Percentiles rank a stretch among this genome's conserved stretches.
phyloP scores from a whole-genome alignment of 2,888 invertebrate genomes.

The Blastobasis adustella region DNA sequence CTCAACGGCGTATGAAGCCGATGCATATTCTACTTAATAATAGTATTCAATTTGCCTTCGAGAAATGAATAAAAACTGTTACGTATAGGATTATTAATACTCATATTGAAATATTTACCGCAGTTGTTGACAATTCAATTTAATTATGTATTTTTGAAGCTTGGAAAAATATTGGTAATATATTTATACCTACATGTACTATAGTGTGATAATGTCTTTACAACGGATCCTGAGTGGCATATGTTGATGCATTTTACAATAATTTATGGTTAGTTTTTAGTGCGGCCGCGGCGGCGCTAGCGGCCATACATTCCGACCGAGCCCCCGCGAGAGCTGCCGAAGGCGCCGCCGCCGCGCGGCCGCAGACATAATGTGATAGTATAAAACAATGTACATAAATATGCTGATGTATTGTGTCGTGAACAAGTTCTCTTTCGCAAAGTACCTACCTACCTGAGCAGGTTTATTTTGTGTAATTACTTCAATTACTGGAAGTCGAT shows the following conservation, averaged over 20 bases:
- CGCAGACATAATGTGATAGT: conserved; percentile 46
- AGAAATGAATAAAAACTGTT: conserved; percentile 20
- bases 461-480: conserved; percentile 59
- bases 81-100: conserved; percentile 28
- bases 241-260: conserved; percentile 15
- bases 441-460: conserved; percentile 60
- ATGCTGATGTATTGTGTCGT: conserved; percentile 40
- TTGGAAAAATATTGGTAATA: conserved; percentile 2
- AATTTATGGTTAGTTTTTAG: conserved; percentile 11
- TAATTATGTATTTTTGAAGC: conserved; percentile 18
- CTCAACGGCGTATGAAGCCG: too few relatives aligned
- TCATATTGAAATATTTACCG: conserved; percentile 27
- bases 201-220: conserved; percentile 9
- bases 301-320: too few relatives aligned
- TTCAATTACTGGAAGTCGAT: conserved; percentile 66
- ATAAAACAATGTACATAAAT: conserved; percentile 36
- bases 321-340: too few relatives aligned
- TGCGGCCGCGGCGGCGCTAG: conserved; percentile 3
- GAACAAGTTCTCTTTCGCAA: conserved; percentile 41
- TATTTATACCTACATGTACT: conserved; percentile 2
- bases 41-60: conserved; percentile 18
- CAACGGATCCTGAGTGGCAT: conserved; percentile 9
- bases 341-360: conserved; percentile 3
- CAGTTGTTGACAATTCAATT: conserved; percentile 26
- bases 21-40: neutral